Percentiles rank a stretch among this genome's conserved stretches.
Conservation (phyloP, 2,888 invertebrate genomes). For the Pandemis corylana region DNA sequence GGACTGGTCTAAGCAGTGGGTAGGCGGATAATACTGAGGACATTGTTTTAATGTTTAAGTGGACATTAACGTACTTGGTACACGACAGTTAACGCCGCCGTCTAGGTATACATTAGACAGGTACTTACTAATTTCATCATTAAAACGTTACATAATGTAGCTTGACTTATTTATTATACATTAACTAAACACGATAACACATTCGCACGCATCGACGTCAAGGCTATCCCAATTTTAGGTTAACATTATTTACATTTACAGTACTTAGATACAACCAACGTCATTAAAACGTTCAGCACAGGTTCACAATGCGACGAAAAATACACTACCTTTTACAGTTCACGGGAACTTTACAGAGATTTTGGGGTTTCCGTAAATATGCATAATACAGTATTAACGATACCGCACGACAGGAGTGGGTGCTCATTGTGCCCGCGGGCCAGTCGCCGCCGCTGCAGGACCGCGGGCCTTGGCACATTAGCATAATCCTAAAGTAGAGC, state of each 20-base stretch:
- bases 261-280: constrained; percentile 2
- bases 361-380: constrained; percentile 46
- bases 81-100: neutral
- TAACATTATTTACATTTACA: neutral
- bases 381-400: constrained; percentile 52
- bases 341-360: constrained; percentile 46
- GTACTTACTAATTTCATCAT: constrained; percentile 22
- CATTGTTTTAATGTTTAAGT: constrained; percentile 28
- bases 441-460: constrained; percentile 42
- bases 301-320: constrained; percentile 20
- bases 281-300: constrained; percentile 1
- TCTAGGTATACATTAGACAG: neutral
- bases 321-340: constrained; percentile 43
- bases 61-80: constrained; percentile 15
- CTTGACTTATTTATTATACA: constrained; percentile 14
- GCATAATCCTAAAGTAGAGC: constrained; percentile 57
- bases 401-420: constrained; percentile 43
- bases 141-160: constrained; percentile 19
- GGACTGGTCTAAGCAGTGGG: constrained; percentile 38
- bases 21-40: constrained; percentile 41
- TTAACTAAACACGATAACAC: constrained; percentile 14
- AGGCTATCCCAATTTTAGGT: constrained; percentile 26
- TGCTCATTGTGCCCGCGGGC: constrained; percentile 43
- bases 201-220: constrained; percentile 26
- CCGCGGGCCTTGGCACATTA: constrained; percentile 55